Conservation (phyloP, 2,797 vertebrate genomes). For the Triplophysa yarkandensis region DNA sequence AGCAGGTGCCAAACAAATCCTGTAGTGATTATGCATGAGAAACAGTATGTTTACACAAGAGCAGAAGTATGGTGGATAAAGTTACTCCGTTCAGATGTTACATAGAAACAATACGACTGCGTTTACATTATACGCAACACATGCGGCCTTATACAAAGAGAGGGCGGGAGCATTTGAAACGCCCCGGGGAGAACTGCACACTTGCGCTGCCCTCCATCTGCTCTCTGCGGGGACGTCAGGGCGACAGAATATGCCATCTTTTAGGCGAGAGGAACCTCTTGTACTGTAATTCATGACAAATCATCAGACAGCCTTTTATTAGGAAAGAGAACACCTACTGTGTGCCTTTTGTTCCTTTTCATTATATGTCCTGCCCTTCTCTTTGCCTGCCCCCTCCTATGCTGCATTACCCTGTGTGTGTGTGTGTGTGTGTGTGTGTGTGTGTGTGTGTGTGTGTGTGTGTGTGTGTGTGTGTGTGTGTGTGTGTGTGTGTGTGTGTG, state of each 20-base stretch:
- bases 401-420: conserved; percentile 2
- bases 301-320: conserved; percentile 36
- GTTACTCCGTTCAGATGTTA: not conserved
- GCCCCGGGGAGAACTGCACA: conserved; percentile 29
- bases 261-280: conserved; percentile 27
- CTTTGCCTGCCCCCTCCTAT: not conserved
- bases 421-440: conserved; percentile 11
- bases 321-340: conserved; percentile 27
- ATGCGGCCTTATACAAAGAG: not conserved
- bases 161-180: conserved; percentile 1
- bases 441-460: not conserved
- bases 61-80: not conserved
- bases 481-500: not conserved
- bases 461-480: not conserved
- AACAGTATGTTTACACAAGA: not conserved
- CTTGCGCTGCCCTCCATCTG: conserved; percentile 41
- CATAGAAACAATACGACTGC: not conserved
- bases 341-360: conserved; percentile 9
- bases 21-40: not conserved
- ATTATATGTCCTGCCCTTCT: conserved; percentile 21
- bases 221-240: conserved; percentile 26
- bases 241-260: conserved; percentile 30
- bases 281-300: conserved; percentile 49
- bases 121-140: not conserved
- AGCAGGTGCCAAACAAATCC: not conserved